Evolutionary conservation across 2,797 vertebrate species (phyloP).

Genomic region (Bucorvus abyssinicus): DNA sequence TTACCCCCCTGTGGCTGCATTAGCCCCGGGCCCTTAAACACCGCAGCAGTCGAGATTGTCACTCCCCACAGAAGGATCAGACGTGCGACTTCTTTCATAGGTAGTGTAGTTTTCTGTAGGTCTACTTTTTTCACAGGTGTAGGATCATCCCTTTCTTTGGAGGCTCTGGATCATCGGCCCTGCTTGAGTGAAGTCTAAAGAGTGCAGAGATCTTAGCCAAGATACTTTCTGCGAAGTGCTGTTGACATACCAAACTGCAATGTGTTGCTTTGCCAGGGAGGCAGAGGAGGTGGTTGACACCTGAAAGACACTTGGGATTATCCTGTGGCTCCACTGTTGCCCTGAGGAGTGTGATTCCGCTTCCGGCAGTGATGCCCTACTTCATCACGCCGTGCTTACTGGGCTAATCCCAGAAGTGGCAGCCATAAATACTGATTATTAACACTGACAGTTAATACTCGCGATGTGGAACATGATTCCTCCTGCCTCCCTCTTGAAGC

Average conservation of each 20-base stretch:
- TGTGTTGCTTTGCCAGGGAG: not conserved
- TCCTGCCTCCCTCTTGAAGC: slow-evolving; percentile 27
- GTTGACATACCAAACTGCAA: not conserved
- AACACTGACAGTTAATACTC: slow-evolving; percentile 34
- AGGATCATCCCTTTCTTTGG: not conserved
- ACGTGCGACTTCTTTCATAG: not conserved
- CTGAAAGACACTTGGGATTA: not conserved
- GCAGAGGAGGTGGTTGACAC: not conserved
- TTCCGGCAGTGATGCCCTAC: not conserved
- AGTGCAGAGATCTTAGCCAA: not conserved
- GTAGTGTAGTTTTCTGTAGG: not conserved
- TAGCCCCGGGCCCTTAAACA: not conserved
- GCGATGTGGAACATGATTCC: not conserved
- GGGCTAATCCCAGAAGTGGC: slow-evolving; percentile 37
- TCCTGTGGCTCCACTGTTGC: not conserved
- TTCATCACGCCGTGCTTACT: not conserved
- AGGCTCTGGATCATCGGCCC: not conserved
- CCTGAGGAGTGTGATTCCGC: not conserved
- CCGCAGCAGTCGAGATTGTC: not conserved
- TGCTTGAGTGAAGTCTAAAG: not conserved
- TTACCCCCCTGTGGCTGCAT: not conserved
- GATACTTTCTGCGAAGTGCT: not conserved
- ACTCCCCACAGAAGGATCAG: not conserved
- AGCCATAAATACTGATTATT: slow-evolving; percentile 37
- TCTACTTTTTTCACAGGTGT: not conserved